Evolutionary conservation across 2,888 invertebrate genomes (phyloP), one percentile per base, ranked within the genome.

Genomic region (Caenorhabditis sp.): DNA sequence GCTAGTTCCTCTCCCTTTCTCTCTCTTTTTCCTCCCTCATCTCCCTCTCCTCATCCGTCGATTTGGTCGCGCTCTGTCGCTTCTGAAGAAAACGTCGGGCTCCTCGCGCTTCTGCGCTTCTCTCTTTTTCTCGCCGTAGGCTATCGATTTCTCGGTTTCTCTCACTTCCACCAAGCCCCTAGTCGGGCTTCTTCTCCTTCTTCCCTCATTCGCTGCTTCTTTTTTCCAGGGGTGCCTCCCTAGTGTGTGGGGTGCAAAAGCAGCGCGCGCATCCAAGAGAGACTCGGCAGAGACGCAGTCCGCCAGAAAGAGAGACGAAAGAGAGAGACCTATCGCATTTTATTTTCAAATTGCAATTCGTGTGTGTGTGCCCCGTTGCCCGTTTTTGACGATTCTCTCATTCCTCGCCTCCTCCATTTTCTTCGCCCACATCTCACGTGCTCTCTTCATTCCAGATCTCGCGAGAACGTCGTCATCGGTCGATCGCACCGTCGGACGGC

Each of bases 81-180:
- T 64, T 56, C 67, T 35, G 47, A 65, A 71, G 71, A 70, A 69
- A 77, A 61, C 51, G 70, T 35, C 37, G 70, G 60, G 51, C 51
- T 44, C 67, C 28, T 55, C 35, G 65, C 62, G 15, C 28, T 53
- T 28, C 18, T 37, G 35, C 24, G 60, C 67, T 55, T 71, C 51
- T 47, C 35, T 47, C 56, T 53, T 72, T 72, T 72, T 64, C 64
- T 72, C 71, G 47, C 72, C 67, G 26, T 72, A 68, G 74, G 72
- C 80, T 80, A 80, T 80, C 80, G 80, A 80, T 80, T 80, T 80
- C 80, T 65, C 64, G 64, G 47, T 56, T 77, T 61, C 65, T 61
- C 74, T 70, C 47, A n/a, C 69, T 61, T 26, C 50, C 65, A 47
- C 58, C n/a, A 44, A 37, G 53, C 56, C 50, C 74, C 53, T 55